Base-by-base conservation (phyloP, 2,888 invertebrate species). In the Caenorhabditis doughertyi region DNA sequence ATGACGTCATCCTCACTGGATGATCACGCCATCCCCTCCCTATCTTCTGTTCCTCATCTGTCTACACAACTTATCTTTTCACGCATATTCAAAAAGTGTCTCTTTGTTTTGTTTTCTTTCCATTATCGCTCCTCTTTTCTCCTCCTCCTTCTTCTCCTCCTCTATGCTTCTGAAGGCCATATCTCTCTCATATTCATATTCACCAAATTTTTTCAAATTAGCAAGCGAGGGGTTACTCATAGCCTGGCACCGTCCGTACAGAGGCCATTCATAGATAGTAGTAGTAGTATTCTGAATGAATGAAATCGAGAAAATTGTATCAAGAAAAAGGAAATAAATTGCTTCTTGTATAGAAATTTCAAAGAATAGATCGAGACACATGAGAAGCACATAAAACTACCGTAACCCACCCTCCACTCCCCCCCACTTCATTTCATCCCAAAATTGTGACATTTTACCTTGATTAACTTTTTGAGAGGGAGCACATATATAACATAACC, bases 401-500 rank as follows among this genome's bases (percentile, higher is more conserved):
- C 68, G 60, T 77, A 70, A 4, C 47, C 67, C 32, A 4, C 11
- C 16, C 11, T 39, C n/a, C n/a, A 13, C 16, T 39, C 16, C 9
- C n/a, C 18, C 49, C n/a, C 29, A 35, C 9, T 35, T 9, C 35
- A 35, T 32, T 39, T 23, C 39, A n/a, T n/a, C 13, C 9, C 39
- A 13, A 32, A 39, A 49, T 73, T 55, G 56, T 47, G 64, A 47
- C 73, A 73, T 73, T 73, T 72, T 67, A 79, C 79, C 79, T 79
- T 79, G 72, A 79, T 79, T 79, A 79, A 79, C 27, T 77, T 29
- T 55, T 16, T 13, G 18, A 21, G 42, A 42, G 18, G n/a, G 42
- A 42, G 9, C 9, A 4, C 32, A 32, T 4, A 32, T 32, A 32
- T 32, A 32, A 42, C 16, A 42, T 42, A 29, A 49, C 65, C 60